These are phyloP conservation scores for Sebastes kiyomatsui DNA, from an alignment of 2,797 vertebrate species.

Conservation along the genomic window DNA sequence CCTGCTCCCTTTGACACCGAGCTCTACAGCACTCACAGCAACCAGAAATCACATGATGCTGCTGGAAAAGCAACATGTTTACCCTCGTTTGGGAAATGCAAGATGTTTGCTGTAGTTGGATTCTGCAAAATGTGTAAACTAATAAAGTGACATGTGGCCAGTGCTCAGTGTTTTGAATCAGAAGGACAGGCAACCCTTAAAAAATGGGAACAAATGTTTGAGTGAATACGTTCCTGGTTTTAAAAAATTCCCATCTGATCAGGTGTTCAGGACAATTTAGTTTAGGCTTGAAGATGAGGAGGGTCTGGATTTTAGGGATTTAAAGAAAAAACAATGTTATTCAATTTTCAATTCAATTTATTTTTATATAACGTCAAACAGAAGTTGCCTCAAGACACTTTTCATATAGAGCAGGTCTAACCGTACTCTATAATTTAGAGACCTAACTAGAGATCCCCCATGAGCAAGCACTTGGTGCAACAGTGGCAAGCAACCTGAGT, in stretches of 20 bases:
- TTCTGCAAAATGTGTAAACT: neutral
- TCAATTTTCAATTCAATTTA: neutral
- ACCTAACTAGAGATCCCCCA: no score
- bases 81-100: conserved; percentile 34
- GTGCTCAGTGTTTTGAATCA: neutral
- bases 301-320: neutral
- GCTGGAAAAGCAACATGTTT: conserved; percentile 37
- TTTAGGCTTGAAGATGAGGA: neutral
- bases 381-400: no score
- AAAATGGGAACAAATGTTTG: neutral
- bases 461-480: no score
- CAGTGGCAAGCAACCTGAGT: no score
- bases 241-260: neutral
- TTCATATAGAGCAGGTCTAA: no score
- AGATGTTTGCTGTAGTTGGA: conserved; percentile 12
- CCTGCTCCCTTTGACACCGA: conserved; percentile 56
- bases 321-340: neutral
- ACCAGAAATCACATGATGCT: conserved; percentile 48
- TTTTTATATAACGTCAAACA: neutral
- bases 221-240: neutral
- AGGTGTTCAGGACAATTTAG: neutral
- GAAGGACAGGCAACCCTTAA: neutral
- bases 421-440: no score
- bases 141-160: conserved; percentile 7
- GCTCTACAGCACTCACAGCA: conserved; percentile 39